Conservation (phyloP, 2,888 invertebrate genomes). For the Caenorhabditis japonica region DNA sequence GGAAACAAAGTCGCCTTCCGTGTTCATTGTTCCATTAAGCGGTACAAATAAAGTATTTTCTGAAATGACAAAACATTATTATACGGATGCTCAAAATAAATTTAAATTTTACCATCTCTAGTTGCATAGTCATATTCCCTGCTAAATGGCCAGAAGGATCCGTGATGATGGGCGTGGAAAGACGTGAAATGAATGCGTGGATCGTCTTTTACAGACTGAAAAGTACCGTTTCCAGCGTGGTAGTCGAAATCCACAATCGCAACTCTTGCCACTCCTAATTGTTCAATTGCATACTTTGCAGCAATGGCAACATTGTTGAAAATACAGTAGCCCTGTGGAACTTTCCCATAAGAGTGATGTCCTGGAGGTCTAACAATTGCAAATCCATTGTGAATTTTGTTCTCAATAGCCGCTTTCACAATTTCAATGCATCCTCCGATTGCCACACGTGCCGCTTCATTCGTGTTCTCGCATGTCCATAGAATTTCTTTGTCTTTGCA, state of each 20-base stretch:
- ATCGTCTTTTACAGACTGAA: conserved; percentile 56
- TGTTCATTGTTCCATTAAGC: conserved; percentile 91
- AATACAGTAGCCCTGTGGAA: conserved; percentile 89
- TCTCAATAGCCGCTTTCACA: conserved; percentile 61
- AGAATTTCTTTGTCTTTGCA: conserved; percentile 67
- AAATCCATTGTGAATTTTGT: conserved; percentile 84
- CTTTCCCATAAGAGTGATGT: conserved; percentile 84
- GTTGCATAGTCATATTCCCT: conserved; percentile 58
- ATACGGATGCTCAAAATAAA: not conserved
- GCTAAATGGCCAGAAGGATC: conserved; percentile 67
- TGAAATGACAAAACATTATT: conserved; percentile 17
- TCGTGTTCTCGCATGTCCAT: conserved; percentile 60
- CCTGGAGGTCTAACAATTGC: conserved; percentile 97
- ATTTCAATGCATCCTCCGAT: conserved; percentile 64
- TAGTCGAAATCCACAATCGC: conserved; percentile 67
- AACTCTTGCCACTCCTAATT: conserved; percentile 57
- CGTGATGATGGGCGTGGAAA: conserved; percentile 64
- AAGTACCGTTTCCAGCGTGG: conserved; percentile 67
- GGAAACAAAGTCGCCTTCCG: conserved; percentile 92
- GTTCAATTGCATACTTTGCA: conserved; percentile 83
- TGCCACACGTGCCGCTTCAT: conserved; percentile 62
- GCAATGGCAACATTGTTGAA: conserved; percentile 98
- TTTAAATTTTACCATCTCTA: conserved; percentile 17
- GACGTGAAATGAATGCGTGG: conserved; percentile 57
- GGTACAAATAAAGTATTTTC: conserved; percentile 96